These are phyloP conservation scores for Actinernus sp. DNA, from an alignment of 92 coral and sea anemone species.

Conservation along the genomic window DNA sequence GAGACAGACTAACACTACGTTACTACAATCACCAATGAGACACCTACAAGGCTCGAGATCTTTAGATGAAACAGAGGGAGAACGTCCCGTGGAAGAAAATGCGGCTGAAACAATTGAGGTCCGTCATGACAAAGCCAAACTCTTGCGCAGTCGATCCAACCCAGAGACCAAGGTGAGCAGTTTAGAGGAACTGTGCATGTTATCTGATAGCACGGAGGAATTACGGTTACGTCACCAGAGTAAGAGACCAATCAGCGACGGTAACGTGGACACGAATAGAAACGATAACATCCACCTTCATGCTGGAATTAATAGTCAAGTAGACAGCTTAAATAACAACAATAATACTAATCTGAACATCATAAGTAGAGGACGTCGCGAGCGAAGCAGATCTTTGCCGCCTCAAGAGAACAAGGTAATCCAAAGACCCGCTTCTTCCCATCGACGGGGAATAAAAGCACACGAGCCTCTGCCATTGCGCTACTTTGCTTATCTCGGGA, in stretches of 20 bases:
- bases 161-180: constrained; percentile 19
- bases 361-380: too few relatives aligned
- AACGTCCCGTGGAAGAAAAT: too few relatives aligned
- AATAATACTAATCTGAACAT: too few relatives aligned
- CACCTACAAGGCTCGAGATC: too few relatives aligned
- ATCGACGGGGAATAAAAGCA: neutral
- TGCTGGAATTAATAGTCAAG: neutral
- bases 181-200: neutral
- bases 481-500: constrained; percentile 78
- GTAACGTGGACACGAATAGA: neutral
- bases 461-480: constrained; percentile 32
- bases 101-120: too few relatives aligned
- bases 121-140: too few relatives aligned
- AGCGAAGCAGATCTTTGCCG: constrained; percentile 28
- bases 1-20: too few relatives aligned
- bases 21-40: too few relatives aligned
- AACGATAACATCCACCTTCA: neutral
- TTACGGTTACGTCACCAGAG: neutral
- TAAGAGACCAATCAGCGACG: neutral
- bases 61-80: too few relatives aligned
- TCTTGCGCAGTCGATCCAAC: constrained; percentile 6
- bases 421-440: neutral
- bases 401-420: neutral
- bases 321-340: too few relatives aligned
- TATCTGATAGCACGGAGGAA: neutral